phyloP scores from a whole-genome alignment of 2,797 vertebrate species.

The Spinibarbus caldwelli region DNA sequence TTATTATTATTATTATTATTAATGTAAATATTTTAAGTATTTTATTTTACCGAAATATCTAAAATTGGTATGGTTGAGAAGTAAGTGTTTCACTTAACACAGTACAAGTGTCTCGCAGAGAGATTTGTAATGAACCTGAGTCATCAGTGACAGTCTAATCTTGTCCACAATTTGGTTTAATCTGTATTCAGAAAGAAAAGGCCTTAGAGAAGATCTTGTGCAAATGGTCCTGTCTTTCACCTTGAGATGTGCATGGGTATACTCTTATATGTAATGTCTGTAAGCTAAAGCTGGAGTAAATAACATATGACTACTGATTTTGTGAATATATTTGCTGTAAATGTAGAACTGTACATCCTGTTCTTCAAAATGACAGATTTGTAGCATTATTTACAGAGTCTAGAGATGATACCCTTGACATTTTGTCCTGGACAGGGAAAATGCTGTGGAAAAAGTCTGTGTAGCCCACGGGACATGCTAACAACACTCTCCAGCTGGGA shows the following conservation, averaged over 20 bases:
- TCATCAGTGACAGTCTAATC: constrained; percentile 9
- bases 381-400: constrained; percentile 15
- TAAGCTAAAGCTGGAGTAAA: background rate
- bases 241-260: background rate
- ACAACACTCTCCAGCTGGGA: constrained; percentile 65
- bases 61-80: background rate
- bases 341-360: background rate
- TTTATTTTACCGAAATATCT: background rate
- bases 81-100: background rate
- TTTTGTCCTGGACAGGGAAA: constrained; percentile 15
- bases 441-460: constrained; percentile 25
- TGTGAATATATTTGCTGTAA: constrained; percentile 18
- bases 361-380: constrained; percentile 21
- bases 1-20: background rate
- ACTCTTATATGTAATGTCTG: constrained; percentile 3
- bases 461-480: constrained; percentile 37
- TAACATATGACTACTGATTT: constrained; percentile 13
- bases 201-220: background rate
- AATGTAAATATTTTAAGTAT: background rate
- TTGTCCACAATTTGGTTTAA: constrained; percentile 9
- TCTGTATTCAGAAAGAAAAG: background rate
- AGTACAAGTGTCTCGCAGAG: background rate
- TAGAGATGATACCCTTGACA: constrained; percentile 53
- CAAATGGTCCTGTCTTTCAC: constrained; percentile 24
- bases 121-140: constrained; percentile 19